A percentile compares a stretch with the other conserved stretches of the same genome.
phyloP scores from a whole-genome alignment of 64 coral and sea anemone genomes.

The Stylophora pistillata region DNA sequence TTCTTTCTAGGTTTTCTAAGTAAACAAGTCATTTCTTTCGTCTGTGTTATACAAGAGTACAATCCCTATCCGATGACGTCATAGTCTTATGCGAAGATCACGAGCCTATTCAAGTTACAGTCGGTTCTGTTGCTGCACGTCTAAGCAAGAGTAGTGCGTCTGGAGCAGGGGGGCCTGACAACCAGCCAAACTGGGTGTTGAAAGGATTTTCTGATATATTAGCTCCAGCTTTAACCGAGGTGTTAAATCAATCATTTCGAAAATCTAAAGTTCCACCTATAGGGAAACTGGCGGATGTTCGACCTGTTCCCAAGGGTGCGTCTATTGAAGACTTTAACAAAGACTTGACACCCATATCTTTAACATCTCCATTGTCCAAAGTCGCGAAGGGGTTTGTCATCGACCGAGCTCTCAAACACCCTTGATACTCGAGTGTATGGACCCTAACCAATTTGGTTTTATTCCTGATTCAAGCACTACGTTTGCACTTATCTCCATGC shows the following conservation, averaged over 20 bases:
- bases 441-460: slow-evolving; percentile 17
- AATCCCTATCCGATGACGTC: no score
- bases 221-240: slow-evolving; percentile 15
- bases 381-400: slow-evolving; percentile 22
- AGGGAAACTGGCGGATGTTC: slow-evolving; percentile 19
- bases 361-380: slow-evolving; percentile 9
- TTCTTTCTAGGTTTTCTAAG: no score
- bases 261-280: slow-evolving; percentile 9
- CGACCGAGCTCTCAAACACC: not conserved
- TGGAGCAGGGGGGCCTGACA: not conserved
- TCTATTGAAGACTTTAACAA: not conserved
- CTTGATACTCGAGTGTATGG: not conserved
- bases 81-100: no score
- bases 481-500: slow-evolving; percentile 37
- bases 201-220: slow-evolving; percentile 13
- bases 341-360: slow-evolving; percentile 16
- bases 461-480: slow-evolving; percentile 19
- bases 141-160: not conserved
- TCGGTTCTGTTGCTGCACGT: no score
- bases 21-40: no score
- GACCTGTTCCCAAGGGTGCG: not conserved
- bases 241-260: not conserved
- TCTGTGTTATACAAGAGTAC: no score
- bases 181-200: slow-evolving; percentile 19
- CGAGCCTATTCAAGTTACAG: no score